Conservation (phyloP, 2,113 vertebrate species). For the Xiphias gladius region DNA sequence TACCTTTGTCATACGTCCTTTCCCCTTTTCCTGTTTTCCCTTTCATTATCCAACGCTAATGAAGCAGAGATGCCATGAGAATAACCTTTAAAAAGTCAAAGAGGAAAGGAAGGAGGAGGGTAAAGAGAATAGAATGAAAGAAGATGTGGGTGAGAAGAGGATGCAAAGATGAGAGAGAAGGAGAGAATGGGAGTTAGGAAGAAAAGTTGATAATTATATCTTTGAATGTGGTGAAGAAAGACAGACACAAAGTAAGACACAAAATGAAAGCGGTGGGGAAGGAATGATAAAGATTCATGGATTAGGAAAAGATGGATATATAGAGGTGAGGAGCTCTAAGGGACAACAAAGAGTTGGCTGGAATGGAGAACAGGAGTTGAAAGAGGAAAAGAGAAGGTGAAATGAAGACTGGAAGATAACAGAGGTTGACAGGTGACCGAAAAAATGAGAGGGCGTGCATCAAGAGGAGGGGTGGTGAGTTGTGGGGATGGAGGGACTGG, state of each 20-base stretch:
- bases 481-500: slow-evolving; percentile 6
- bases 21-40: slow-evolving; percentile 21
- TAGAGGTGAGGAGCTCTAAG: background rate
- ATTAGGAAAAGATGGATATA: background rate
- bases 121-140: background rate
- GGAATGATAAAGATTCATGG: background rate
- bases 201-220: background rate
- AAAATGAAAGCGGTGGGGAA: background rate
- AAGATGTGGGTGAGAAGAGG: background rate
- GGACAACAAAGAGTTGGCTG: background rate
- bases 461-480: background rate
- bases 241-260: background rate
- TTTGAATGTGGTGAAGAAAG: slow-evolving; percentile 13
- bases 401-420: slow-evolving; percentile 30
- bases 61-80: slow-evolving; percentile 6
- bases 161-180: background rate
- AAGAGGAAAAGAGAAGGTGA: slow-evolving; percentile 2
- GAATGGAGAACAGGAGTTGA: background rate
- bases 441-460: slow-evolving; percentile 8
- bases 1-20: slow-evolving; percentile 7
- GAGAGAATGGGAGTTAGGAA: background rate
- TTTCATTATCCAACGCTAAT: background rate
- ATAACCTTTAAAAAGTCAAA: slow-evolving; percentile 38
- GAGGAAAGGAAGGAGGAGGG: background rate
- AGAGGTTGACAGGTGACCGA: slow-evolving; percentile 34